Evolutionary conservation across 1,140 invertebrate genomes (phyloP), one percentile per base, ranked within the genome.

Genomic region (Diorhabda sublineata): DNA sequence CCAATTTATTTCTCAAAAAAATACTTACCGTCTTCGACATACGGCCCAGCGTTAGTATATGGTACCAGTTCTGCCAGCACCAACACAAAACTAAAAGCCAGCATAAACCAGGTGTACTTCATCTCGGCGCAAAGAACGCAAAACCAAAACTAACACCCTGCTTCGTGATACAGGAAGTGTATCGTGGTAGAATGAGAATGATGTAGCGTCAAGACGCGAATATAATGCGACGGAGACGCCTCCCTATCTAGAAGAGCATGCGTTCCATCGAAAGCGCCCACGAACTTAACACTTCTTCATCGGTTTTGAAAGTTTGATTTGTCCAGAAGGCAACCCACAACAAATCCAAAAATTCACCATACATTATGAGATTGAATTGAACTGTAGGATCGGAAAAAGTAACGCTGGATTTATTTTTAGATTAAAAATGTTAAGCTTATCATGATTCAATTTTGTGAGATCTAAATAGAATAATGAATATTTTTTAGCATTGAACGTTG

Each of bases 21-120:
- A 59, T 5, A 75, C 80, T 79, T 73, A 82, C 81, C 81, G 45
- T 82, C 78, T 45, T 82, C 81, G 47, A 80, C 67, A 71, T 80
- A 80, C 7, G 80, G 78, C 68, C 73, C 76, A 64, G 78, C 76
- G 9, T 64, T 52, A 47, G 73, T 73, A 43, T 67, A 66, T 41
- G 74, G 76, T 56, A 77, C 66, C 8, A 76, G 63, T 63, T 80
- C 74, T 45, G 75, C 67, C 45, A 77, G 64, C 8, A 75, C 74
- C 57, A 81, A 69, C 62, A 80, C 68, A n/a, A 76, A 68, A 71
- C 79, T 78, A 61, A 75, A 67, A 45, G 76, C 67, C 63, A 81
- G 64, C 63, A 81, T 61, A 63, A 79, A 71, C 77, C 78, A 81
- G 68, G 74, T 73, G 63, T 74, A 74, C 73, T 76, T 80, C 81